Percentiles rank a stretch among this genome's conserved stretches.
Evolutionary conservation across 1,140 invertebrate genomes (phyloP).

Genomic region (Drosophila ohnishii): DNA sequence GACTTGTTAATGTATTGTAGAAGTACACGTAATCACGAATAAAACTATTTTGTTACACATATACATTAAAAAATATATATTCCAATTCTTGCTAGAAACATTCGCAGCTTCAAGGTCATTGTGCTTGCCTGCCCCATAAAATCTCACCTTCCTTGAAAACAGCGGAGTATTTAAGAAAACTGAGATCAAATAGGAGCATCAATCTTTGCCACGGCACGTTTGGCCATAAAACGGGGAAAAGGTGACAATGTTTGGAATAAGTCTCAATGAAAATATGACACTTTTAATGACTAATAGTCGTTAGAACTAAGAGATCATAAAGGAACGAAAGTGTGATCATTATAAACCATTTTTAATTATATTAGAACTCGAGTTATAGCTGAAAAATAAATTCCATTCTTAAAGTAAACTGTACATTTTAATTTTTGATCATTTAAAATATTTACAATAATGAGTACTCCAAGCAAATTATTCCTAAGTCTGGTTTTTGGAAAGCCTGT

Average conservation of each 20-base stretch:
- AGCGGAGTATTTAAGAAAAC: constrained; percentile 5
- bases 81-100: neutral
- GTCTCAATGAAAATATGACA: neutral
- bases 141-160: neutral
- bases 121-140: constrained; percentile 13
- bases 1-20: neutral
- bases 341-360: constrained; percentile 1
- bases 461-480: neutral
- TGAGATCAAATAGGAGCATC: constrained; percentile 10
- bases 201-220: constrained; percentile 27
- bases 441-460: neutral
- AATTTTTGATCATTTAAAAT: neutral
- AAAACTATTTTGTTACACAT: constrained; percentile 8
- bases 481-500: neutral
- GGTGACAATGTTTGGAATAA: constrained; percentile 29
- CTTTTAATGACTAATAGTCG: constrained; percentile 13
- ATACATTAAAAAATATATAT: neutral
- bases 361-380: neutral
- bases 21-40: constrained; percentile 7
- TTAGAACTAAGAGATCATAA: neutral
- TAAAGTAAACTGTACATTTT: neutral
- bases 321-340: neutral
- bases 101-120: constrained; percentile 10
- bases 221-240: constrained; percentile 9
- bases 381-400: neutral